Evolutionary conservation across 2,888 invertebrate species (phyloP).

Genomic region (Neoaliturus tenellus): DNA sequence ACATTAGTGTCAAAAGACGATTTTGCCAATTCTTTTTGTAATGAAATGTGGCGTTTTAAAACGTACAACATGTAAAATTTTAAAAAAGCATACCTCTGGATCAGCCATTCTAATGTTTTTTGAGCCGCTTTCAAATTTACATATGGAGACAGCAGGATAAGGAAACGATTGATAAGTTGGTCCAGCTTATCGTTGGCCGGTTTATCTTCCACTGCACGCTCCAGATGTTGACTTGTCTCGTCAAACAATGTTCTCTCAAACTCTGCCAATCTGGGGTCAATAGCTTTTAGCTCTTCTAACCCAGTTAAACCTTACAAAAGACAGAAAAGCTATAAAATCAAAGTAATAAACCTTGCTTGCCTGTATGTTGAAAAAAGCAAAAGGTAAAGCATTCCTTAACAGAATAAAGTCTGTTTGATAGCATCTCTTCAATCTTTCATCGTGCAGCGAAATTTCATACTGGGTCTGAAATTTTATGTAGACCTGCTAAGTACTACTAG

Average conservation of each 20-base stretch:
- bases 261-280: constrained; percentile 83
- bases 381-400: not conserved
- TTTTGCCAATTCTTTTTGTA: too few relatives aligned
- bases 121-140: constrained; percentile 90
- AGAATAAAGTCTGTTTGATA: not conserved
- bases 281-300: constrained; percentile 85
- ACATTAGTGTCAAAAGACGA: too few relatives aligned
- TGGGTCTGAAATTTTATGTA: too few relatives aligned
- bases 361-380: not conserved
- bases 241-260: constrained; percentile 88
- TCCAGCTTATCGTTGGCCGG: constrained; percentile 87
- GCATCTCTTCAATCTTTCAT: too few relatives aligned
- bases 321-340: too few relatives aligned
- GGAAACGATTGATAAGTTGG: constrained; percentile 84
- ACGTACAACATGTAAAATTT: too few relatives aligned
- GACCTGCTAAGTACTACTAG: too few relatives aligned
- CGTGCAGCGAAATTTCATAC: too few relatives aligned
- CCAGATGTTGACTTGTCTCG: constrained; percentile 83
- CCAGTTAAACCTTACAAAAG: constrained; percentile 80
- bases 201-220: constrained; percentile 85
- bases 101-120: constrained; percentile 96
- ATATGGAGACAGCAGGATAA: constrained; percentile 91
- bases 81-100: constrained; percentile 85
- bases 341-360: not conserved
- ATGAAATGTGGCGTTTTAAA: too few relatives aligned